phyloP scores from a whole-genome alignment of 1,140 invertebrate species.

The Drosophila auraria region DNA sequence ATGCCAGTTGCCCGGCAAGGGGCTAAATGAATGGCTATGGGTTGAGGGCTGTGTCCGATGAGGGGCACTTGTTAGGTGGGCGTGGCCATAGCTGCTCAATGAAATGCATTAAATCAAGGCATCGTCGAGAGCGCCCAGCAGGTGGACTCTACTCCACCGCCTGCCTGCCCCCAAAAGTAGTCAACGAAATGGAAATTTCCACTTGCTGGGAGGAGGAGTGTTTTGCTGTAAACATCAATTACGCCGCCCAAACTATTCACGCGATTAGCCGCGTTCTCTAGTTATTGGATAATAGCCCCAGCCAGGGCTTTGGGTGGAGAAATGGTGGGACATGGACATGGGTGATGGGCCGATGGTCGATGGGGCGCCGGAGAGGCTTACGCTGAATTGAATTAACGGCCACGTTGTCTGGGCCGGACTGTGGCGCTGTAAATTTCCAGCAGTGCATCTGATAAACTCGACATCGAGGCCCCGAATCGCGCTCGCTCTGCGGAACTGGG shows the following conservation, averaged over 20 bases:
- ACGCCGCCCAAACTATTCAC: conserved; percentile 79
- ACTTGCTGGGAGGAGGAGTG: conserved; percentile 9
- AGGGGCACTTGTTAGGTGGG: conserved; percentile 29
- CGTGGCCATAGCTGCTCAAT: conserved; percentile 71
- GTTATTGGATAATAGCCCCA: conserved; percentile 74
- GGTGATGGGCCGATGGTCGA: too few species aligned
- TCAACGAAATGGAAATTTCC: conserved; percentile 73
- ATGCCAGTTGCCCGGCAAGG: conserved; percentile 13
- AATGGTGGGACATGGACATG: too few species aligned
- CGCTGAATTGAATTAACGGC: conserved; percentile 81
- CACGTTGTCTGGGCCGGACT: conserved; percentile 53
- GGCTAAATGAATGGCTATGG: conserved; percentile 49
- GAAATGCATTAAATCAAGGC: conserved; percentile 83
- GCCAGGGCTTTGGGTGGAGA: not conserved
- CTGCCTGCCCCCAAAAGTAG: conserved; percentile 58
- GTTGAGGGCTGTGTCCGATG: not conserved
- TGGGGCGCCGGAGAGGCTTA: conserved; percentile 45
- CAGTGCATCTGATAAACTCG: conserved; percentile 79
- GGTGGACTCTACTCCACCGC: conserved; percentile 5
- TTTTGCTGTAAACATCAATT: conserved; percentile 77
- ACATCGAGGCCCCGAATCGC: conserved; percentile 22
- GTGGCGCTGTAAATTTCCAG: conserved; percentile 73
- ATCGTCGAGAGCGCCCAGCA: conserved; percentile 75
- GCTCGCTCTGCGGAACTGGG: conserved; percentile 5
- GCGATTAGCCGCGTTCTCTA: conserved; percentile 78